Evolutionary conservation across 2,797 vertebrate species (phyloP).

Genomic region (Enteromius viviparus): DNA sequence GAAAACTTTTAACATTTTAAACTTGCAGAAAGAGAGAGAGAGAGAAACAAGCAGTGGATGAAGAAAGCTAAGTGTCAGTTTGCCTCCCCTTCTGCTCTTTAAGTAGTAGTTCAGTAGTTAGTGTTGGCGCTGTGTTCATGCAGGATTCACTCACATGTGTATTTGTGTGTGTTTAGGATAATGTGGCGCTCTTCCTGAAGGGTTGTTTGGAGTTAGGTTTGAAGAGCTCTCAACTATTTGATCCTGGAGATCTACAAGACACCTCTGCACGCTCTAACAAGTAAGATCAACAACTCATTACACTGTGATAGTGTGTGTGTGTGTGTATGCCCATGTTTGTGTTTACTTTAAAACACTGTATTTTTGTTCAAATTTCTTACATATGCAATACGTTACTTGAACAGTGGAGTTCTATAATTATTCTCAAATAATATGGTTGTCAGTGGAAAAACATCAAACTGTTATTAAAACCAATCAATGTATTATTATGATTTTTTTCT

Average conservation of each 20-base stretch:
- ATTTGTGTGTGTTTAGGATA: conserved; percentile 83
- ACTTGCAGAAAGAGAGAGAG: not conserved
- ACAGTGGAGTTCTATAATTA: not conserved
- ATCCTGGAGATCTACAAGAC: conserved; percentile 95
- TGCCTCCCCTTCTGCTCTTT: conserved; percentile 10
- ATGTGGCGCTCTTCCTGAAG: conserved; percentile 90
- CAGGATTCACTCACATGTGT: conserved; percentile 7
- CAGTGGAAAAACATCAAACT: not conserved
- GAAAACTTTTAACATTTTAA: not conserved
- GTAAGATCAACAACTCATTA: conserved; percentile 79
- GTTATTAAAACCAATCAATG: no score
- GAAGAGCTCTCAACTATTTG: conserved; percentile 96
- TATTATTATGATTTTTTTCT: no score
- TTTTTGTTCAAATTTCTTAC: not conserved
- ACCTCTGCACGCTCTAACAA: conserved; percentile 83
- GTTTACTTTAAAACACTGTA: not conserved
- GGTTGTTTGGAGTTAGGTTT: conserved; percentile 96
- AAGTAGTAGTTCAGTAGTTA: not conserved
- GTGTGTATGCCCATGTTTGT: not conserved
- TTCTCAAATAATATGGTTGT: not conserved
- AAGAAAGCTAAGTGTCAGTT: conserved; percentile 34
- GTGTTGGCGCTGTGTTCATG: conserved; percentile 15
- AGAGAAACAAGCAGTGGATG: conserved; percentile 31
- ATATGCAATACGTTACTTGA: not conserved
- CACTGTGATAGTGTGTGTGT: not conserved